Percentiles rank a stretch among this genome's conserved stretches.
Evolutionary conservation across 2,113 vertebrate genomes (phyloP).

Genomic region (Tupaia chinensis): DNA sequence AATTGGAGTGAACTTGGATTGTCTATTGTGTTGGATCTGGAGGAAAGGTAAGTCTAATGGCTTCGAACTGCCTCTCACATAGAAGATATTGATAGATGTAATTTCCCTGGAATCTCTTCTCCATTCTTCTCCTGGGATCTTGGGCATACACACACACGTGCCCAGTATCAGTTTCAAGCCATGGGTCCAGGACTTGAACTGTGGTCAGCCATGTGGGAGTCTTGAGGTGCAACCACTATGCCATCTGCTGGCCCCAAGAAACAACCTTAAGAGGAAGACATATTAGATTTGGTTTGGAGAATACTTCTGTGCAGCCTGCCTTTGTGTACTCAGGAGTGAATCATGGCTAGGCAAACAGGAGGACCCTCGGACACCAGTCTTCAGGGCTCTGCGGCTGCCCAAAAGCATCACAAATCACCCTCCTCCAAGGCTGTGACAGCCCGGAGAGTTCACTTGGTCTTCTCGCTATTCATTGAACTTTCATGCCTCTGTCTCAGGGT

Average conservation of each 20-base stretch:
- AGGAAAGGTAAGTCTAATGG: not conserved
- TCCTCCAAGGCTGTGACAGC: not conserved
- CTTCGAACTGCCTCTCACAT: fast-evolving
- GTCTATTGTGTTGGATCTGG: not conserved
- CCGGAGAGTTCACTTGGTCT: not conserved
- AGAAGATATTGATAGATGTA: not conserved
- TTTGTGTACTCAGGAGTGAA: not conserved
- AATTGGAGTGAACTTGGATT: not conserved
- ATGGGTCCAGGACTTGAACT: no score
- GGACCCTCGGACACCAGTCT: no score
- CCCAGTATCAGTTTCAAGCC: no score
- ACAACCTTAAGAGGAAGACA: not conserved
- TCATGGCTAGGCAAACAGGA: not conserved
- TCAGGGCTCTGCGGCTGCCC: fast-evolving
- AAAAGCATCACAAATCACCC: not conserved
- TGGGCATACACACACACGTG: no score
- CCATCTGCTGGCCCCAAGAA: not conserved
- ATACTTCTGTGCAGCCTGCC: not conserved
- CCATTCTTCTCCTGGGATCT: no score
- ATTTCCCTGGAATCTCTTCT: not conserved
- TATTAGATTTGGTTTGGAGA: not conserved
- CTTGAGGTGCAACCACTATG: no score
- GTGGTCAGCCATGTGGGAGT: no score
- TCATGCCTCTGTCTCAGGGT: not conserved
- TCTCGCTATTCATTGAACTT: not conserved